Evolutionary conservation across 2,888 invertebrate genomes (phyloP), one percentile per base, ranked within the genome.

Genomic region (Suillia variegata): DNA sequence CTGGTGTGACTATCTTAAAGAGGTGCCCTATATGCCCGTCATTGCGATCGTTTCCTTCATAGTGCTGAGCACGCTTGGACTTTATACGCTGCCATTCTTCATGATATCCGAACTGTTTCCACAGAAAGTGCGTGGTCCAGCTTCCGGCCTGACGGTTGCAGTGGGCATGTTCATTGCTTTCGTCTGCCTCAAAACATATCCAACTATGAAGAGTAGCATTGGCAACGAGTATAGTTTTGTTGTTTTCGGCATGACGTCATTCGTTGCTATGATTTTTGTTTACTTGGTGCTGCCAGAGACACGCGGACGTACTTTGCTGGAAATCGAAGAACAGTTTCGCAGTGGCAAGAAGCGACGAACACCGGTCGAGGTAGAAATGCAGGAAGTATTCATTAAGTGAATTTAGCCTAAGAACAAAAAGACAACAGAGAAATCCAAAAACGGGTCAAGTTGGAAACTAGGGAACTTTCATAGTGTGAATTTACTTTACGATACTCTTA

Each of bases 51-150:
- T 81, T 2, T 58, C 74, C 8, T 81, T 67, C 73, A 84, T 65
- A 83, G 85, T 74, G 72, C 87, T 54, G 74, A 88, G 75, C 71
- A 81, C 80, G 0, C 20, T 81, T 13, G 81, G 90, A 0, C 67
- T 81, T 2, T 80, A 88, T 12, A 89, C 90, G 0, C 72, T 91
- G 53, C 90, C 91, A 0, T 91, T 91, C 87, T 87, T 89, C 26
- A 87, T 91, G 86, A 87, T 89, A 65, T 90, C 90, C 0, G 91
- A 92, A 79, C 83, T 91, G 0, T 90, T 90, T 70, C 85, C 89
- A 1, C 84, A 85, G 1, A 84, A 83, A 58, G 84, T 85, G 0
- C 82, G 89, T 31, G 89, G 89, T 0, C 72, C 88, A 0, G 90
- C 90, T 0, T 87, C 89, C 0, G 89, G 90, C 0, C 82, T 89